These are phyloP conservation scores for Trematocara stigmaticum DNA, from an alignment of 2,113 vertebrate genomes.

Conservation along the genomic window DNA sequence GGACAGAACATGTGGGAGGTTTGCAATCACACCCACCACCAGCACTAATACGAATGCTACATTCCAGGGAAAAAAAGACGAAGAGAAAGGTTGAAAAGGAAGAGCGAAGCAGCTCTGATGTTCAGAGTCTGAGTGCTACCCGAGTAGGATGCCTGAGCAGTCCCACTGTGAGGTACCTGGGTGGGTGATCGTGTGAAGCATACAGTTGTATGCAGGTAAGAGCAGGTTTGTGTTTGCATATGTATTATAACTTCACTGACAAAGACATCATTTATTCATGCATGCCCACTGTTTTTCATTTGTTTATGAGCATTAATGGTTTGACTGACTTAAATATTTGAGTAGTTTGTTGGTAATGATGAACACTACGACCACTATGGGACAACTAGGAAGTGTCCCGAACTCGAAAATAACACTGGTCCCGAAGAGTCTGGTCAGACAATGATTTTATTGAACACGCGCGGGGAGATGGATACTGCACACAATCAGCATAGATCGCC, in stretches of 20 bases:
- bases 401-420: too few relatives aligned
- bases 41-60: background rate
- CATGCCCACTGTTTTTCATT: background rate
- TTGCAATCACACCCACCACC: constrained; percentile 48
- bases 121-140: background rate
- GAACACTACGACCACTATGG: background rate
- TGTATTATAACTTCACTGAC: background rate
- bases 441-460: too few relatives aligned
- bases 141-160: background rate
- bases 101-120: background rate
- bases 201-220: background rate
- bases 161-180: constrained; percentile 1
- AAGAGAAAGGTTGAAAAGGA: background rate
- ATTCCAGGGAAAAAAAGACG: background rate
- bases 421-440: too few relatives aligned
- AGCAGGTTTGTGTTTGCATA: background rate
- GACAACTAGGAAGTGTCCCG: background rate
- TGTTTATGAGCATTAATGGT: background rate
- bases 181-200: background rate
- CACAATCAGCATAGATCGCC: too few relatives aligned
- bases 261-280: background rate
- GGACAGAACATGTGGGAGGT: constrained; percentile 62
- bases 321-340: background rate
- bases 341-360: background rate
- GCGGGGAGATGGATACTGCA: too few relatives aligned